Base-by-base conservation (phyloP, 2,113 vertebrate species). In the Gnathonemus longibarbis region DNA sequence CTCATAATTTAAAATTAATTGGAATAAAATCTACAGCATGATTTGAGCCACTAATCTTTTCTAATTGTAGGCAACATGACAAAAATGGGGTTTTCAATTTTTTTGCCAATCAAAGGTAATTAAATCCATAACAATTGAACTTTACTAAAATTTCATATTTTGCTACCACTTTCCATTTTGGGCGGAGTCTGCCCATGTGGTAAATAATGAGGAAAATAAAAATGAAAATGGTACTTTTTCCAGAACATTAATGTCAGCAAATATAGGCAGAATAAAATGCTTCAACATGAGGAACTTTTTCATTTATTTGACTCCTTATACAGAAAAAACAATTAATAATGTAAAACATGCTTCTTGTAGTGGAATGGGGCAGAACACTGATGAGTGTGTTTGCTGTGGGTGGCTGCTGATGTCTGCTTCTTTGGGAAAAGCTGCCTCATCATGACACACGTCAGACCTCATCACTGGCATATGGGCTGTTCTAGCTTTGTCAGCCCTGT, bases 241-340 rank as follows among this genome's bases (percentile, higher is more conserved):
- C 94, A 3, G 95, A 99, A 98, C 96, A 97, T 97, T 98, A 97
- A 97, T 99, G 98, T 99, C 98, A 99, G 98, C 97, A 95, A 97
- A 97, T 98, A 98, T 96, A 92, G 94, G 96, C 96, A 97, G 98
- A 99, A 99, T 98, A 97, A 99, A 99, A 99, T 99, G 99, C 99
- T 99, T 98, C 98, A 99, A 98, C 98, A 97, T 98, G 98, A 99
- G 98, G 98, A 99, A 98, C 98, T 98, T 99, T 99, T 99, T 99
- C 98, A 98, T 98, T 97, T 98, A 97, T 97, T 97, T 97, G 98
- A 98, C 98, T 99, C 97, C 96, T 97, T 96, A 96, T 97, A 95
- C 96, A 97, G 98, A 98, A 99, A 99, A 99, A 97, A 98, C 98
- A 99, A 99, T 99, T 99, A 99, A 99, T 98, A 98, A 99, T 98